Evolutionary conservation across 2,888 invertebrate genomes (phyloP), one percentile per base, ranked within the genome.

Genomic region (Eutolmus rufibarbis): DNA sequence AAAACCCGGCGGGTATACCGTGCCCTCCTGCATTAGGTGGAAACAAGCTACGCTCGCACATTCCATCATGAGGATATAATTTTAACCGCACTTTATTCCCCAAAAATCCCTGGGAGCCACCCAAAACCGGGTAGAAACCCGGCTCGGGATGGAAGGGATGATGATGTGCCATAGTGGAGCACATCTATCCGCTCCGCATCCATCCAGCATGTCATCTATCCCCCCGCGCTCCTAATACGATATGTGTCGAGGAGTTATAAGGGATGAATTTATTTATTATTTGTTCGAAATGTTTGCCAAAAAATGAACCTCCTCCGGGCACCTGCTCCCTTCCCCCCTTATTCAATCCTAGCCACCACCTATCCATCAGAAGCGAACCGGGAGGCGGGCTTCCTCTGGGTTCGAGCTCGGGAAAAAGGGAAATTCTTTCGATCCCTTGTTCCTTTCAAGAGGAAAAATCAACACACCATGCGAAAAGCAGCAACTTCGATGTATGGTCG

Each of bases 221-320:
- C 76, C 14, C n/a, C 34, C 28, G 8, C 40, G 16, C n/a, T 5
- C 19, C 76, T 84, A 57, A 84, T 84, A 43, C 51, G 9, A 9
- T 84, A 40, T 43, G 43, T 46, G 74, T 66, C 28, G 66, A 66
- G 66, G 66, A 66, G 66, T 40, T 66, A 74, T 57, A 66, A 84
- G 84, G 74, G 74, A 84, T 84, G 84, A 84, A 84, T 84, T 84
- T 84, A 84, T 84, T 84, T 84, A 84, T 84, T 84, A 84, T 84
- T 84, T 84, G 84, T 84, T 84, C 74, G 74, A 84, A 84, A 84
- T 84, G 84, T 84, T 84, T 84, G 66, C 84, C 84, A 84, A 84
- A 84, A 84, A 84, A 66, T 84, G 40, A 84, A 84, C 74, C 40
- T 84, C 37, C 46, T 14, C 57, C 28, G 40, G 28, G n/a, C 79